Evolutionary conservation across 2,797 vertebrate species (phyloP).

Genomic region (Ceryle rudis): DNA sequence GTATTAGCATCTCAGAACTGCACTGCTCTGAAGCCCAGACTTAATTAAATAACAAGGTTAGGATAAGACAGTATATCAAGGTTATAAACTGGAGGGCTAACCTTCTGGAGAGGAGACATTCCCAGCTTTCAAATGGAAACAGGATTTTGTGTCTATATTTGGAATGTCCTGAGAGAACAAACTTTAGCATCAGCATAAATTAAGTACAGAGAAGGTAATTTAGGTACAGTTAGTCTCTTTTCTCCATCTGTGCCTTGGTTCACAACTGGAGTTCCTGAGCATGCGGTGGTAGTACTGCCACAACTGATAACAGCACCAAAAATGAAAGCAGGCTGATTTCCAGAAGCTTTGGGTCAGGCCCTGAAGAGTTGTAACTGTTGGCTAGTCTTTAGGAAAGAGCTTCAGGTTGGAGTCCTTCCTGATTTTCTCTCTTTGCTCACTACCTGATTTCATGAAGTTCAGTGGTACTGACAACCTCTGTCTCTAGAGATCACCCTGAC

Average conservation of each 20-base stretch:
- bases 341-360: not conserved
- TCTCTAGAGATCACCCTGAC: not conserved
- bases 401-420: not conserved
- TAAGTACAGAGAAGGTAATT: conserved; percentile 11
- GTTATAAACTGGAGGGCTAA: conserved; percentile 37
- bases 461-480: not conserved
- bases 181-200: conserved; percentile 22
- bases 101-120: conserved; percentile 24
- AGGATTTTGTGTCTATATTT: conserved; percentile 20
- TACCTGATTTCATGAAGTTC: not conserved
- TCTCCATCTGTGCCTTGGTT: not conserved
- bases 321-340: not conserved
- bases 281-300: not conserved
- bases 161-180: conserved; percentile 34
- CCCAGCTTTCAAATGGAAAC: not conserved
- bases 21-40: not conserved
- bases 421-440: not conserved
- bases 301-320: not conserved
- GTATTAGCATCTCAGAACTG: not conserved
- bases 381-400: not conserved
- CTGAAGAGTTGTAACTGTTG: not conserved
- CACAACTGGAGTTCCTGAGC: not conserved
- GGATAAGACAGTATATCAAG: conserved; percentile 44
- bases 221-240: not conserved
- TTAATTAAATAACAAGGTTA: conserved; percentile 60